These are phyloP conservation scores for Cheirogaleus major DNA, from an alignment of 2,797 vertebrate genomes.

Conservation along the genomic window DNA sequence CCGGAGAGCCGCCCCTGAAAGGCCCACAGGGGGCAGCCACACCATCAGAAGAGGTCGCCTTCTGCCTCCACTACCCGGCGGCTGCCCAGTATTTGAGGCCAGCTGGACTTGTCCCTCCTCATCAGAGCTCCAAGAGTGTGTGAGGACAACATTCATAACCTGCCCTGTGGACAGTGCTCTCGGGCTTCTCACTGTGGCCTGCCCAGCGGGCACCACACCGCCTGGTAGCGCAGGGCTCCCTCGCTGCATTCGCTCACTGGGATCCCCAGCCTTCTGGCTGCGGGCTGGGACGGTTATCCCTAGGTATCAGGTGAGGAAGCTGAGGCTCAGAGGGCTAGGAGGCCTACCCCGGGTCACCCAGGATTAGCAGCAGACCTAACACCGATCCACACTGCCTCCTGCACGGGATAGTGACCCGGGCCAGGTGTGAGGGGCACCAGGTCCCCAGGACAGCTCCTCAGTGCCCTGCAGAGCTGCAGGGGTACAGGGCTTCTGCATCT, in stretches of 20 bases:
- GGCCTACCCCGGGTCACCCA: neutral
- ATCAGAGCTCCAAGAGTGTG: neutral
- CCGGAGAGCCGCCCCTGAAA: neutral
- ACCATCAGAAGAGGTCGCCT: neutral
- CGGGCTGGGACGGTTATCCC: neutral
- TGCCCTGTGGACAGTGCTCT: too few species aligned
- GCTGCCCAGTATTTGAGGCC: neutral
- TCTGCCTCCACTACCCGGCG: neutral
- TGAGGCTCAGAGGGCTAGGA: neutral
- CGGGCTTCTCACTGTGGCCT: fast-evolving
- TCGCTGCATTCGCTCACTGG: neutral
- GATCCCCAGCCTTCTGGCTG: neutral
- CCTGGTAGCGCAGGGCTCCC: neutral
- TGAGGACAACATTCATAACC: neutral
- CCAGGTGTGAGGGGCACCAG: neutral
- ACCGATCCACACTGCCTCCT: neutral
- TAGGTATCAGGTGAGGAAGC: neutral
- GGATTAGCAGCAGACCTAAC: neutral
- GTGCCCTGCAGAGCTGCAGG: neutral
- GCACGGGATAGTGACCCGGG: neutral
- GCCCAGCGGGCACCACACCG: neutral
- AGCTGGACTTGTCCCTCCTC: too few species aligned
- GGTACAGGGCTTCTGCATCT: neutral
- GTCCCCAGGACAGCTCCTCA: neutral
- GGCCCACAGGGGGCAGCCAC: neutral